Conservation (phyloP, 2,797 vertebrate species). For the Thaleichthys pacificus region DNA sequence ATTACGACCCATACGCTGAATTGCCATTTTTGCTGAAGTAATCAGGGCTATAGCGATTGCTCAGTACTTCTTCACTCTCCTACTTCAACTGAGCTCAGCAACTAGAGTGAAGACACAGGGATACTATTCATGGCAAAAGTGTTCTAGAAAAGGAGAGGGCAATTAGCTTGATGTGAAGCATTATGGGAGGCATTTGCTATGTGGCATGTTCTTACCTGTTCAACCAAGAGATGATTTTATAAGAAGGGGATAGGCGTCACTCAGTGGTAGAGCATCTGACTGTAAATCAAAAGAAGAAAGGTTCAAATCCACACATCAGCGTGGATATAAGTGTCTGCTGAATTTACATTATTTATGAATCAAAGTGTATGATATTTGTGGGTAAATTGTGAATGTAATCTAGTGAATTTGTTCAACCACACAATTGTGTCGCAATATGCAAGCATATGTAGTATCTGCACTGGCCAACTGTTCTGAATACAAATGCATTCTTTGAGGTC, state of each 20-base stretch:
- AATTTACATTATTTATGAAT: too few species aligned
- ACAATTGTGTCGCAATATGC: background rate
- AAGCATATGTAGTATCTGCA: background rate
- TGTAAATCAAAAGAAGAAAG: slow-evolving; percentile 63
- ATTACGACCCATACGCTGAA: slow-evolving; percentile 70
- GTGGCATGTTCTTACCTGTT: background rate
- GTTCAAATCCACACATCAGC: too few species aligned
- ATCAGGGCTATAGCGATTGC: slow-evolving; percentile 64
- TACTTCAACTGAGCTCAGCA: slow-evolving; percentile 61
- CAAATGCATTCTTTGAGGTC: background rate
- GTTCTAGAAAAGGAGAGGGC: slow-evolving; percentile 20
- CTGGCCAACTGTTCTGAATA: background rate
- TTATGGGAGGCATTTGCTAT: background rate
- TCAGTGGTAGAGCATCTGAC: slow-evolving; percentile 77
- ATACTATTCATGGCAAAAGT: slow-evolving; percentile 36
- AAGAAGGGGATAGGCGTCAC: slow-evolving; percentile 38
- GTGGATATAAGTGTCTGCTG: too few species aligned
- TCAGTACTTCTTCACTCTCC: slow-evolving; percentile 61
- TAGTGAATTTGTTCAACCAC: background rate
- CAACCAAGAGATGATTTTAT: background rate
- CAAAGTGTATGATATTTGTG: too few species aligned
- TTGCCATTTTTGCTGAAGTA: slow-evolving; percentile 65
- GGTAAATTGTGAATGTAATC: background rate
- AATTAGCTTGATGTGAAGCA: slow-evolving; percentile 4
- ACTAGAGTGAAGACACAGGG: slow-evolving; percentile 33